Percentiles rank a stretch among this genome's conserved stretches.
phyloP scores from a whole-genome alignment of 2,113 vertebrate genomes.

The Crotalus tigris region DNA sequence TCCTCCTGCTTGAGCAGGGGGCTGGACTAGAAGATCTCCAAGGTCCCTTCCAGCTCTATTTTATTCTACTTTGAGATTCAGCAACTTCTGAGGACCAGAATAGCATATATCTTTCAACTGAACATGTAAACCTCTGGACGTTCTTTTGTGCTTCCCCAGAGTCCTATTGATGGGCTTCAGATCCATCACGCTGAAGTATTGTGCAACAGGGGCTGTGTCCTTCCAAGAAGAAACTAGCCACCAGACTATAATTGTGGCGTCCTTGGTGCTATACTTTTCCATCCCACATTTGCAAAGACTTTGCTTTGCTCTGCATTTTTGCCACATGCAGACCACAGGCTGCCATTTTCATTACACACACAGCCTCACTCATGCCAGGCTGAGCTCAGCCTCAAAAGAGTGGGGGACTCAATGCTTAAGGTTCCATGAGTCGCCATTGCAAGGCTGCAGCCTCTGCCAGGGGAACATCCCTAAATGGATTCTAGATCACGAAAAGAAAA shows the following conservation, averaged over 20 bases:
- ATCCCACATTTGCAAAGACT: constrained; percentile 5
- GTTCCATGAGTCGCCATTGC: background rate
- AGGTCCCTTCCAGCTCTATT: too few relatives aligned
- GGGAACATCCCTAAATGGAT: background rate
- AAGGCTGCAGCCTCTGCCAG: background rate
- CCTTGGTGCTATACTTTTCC: background rate
- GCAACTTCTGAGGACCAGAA: background rate
- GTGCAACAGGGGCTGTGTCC: background rate
- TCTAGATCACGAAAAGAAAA: background rate
- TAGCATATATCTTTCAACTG: background rate
- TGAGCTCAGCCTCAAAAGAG: background rate
- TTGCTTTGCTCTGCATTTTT: constrained; percentile 16
- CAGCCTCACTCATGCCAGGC: background rate
- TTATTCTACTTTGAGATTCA: background rate
- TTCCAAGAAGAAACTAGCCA: background rate
- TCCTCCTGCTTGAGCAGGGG: too few relatives aligned
- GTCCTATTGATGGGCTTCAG: background rate
- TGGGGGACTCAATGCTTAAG: background rate
- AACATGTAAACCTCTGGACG: background rate
- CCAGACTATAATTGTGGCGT: background rate
- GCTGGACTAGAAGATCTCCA: too few relatives aligned
- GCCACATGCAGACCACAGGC: background rate
- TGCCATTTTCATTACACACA: background rate
- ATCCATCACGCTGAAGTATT: background rate
- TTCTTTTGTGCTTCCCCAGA: background rate